These are phyloP conservation scores for Pomatostomus ruficeps DNA, from an alignment of 2,113 vertebrate species.

Conservation along the genomic window DNA sequence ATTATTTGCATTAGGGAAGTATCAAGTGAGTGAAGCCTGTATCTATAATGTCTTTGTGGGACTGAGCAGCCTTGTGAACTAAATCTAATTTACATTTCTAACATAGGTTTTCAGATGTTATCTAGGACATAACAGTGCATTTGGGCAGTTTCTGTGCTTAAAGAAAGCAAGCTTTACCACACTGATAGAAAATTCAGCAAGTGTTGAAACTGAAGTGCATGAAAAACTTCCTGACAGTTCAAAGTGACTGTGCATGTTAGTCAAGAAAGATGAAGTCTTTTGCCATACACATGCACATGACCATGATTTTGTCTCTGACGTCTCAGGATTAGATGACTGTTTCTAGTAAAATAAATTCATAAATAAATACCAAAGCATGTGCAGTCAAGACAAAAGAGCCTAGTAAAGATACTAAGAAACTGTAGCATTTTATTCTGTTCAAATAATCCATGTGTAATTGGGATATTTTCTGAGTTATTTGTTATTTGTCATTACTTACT, in stretches of 20 bases:
- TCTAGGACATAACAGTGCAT: not conserved
- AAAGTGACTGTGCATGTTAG: not conserved
- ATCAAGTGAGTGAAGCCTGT: not conserved
- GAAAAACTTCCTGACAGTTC: not conserved
- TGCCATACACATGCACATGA: not conserved
- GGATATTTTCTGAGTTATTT: not conserved
- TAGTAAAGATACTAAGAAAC: not conserved
- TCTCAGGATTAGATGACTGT: not conserved
- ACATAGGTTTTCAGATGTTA: not conserved
- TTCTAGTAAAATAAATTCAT: not conserved
- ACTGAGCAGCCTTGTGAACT: not conserved
- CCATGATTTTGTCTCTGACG: rapidly evolving
- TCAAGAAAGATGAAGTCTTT: not conserved
- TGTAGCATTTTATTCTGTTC: not conserved
- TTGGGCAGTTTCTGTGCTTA: not conserved
- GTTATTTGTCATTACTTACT: not conserved
- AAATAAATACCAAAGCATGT: not conserved
- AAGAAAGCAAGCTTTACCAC: not conserved
- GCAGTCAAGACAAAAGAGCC: not conserved
- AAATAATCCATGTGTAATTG: not conserved
- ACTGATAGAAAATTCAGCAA: not conserved
- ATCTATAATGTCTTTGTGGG: not conserved
- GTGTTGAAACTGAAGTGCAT: not conserved
- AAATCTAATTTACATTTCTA: not conserved
- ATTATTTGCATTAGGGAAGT: not conserved